Conservation (phyloP, 2,797 vertebrate genomes). For the Parambassis ranga region DNA sequence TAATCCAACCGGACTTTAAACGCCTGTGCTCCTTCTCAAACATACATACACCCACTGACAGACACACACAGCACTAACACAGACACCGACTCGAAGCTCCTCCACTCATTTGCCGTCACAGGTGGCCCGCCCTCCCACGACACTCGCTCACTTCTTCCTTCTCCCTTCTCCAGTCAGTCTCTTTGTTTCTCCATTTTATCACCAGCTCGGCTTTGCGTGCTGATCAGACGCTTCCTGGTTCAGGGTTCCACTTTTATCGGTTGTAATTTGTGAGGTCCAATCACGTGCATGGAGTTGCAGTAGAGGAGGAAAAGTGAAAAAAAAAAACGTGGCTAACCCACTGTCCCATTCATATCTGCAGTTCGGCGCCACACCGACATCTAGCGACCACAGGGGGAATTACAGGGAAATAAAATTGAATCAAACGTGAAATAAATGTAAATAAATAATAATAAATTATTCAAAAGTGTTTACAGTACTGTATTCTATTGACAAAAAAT, state of each 20-base stretch:
- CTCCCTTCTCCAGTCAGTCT: too few relatives aligned
- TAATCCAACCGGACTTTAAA: conserved; percentile 62
- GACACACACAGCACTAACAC: not conserved
- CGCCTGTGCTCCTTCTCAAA: not conserved
- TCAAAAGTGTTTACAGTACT: too few relatives aligned
- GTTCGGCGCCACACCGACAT: conserved; percentile 37
- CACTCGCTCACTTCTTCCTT: not conserved
- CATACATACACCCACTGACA: conserved; percentile 10
- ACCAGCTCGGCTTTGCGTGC: not conserved
- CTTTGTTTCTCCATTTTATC: too few relatives aligned
- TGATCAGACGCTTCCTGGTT: not conserved
- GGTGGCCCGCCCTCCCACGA: conserved; percentile 55
- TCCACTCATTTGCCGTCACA: conserved; percentile 52
- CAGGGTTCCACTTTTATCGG: not conserved
- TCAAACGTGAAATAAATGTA: too few relatives aligned
- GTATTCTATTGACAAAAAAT: too few relatives aligned
- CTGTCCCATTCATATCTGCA: not conserved
- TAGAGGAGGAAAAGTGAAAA: not conserved
- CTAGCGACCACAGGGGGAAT: not conserved
- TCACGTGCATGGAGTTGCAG: not conserved
- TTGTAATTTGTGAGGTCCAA: not conserved
- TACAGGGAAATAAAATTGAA: too few relatives aligned
- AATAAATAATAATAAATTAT: too few relatives aligned
- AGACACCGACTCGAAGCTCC: conserved; percentile 1
- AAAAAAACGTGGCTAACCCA: conserved; percentile 6